Percentiles rank a stretch among this genome's conserved stretches.
phyloP scores from a whole-genome alignment of 2,797 vertebrate genomes.

The Sarcophilus harrisii region DNA sequence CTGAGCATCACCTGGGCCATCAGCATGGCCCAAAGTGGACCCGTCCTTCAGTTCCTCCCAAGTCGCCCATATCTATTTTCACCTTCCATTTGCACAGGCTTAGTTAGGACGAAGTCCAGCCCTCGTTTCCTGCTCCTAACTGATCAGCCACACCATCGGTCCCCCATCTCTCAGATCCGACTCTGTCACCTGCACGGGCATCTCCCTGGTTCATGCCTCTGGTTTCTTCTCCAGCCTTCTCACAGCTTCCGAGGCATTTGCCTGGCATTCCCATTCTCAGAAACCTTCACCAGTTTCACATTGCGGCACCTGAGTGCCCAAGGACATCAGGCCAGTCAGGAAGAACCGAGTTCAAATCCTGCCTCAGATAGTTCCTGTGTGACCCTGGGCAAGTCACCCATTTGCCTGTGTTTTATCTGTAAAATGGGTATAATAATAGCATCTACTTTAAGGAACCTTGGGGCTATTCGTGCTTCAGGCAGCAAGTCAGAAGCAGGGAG shows the following conservation, averaged over 20 bases:
- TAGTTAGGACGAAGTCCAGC: background rate
- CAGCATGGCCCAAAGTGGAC: background rate
- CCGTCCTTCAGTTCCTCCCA: background rate
- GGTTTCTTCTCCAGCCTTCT: background rate
- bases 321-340: background rate
- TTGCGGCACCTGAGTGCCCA: too few species aligned
- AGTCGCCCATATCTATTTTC: too few species aligned
- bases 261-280: background rate
- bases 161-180: background rate
- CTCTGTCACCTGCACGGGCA: background rate
- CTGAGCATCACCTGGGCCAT: background rate
- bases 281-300: background rate
- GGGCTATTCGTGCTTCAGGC: background rate
- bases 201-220: background rate
- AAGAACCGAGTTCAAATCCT: background rate
- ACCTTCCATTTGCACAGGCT: background rate
- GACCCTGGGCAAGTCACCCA: background rate
- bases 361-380: background rate
- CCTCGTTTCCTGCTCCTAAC: background rate
- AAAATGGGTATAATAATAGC: too few species aligned
- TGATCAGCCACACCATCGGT: background rate
- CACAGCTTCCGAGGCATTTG: background rate
- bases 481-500: background rate
- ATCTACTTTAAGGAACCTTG: background rate
- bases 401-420: too few species aligned